phyloP scores from a whole-genome alignment of 2,888 invertebrate genomes.

The Anthophora plumipes region DNA sequence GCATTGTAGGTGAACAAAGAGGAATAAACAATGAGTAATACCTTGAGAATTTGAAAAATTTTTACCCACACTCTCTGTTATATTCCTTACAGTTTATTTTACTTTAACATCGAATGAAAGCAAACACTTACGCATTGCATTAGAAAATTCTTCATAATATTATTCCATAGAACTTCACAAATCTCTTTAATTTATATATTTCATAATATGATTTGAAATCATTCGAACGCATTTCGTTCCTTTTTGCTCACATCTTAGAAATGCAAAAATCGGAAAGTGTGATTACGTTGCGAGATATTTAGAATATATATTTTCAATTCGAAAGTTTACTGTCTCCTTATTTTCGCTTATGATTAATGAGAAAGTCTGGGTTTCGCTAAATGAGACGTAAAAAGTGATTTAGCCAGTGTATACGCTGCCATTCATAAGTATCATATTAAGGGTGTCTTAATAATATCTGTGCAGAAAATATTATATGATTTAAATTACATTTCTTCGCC shows the following conservation, averaged over 20 bases:
- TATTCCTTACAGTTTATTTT: slow-evolving; percentile 51
- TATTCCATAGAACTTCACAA: slow-evolving; percentile 3
- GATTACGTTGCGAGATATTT: slow-evolving; percentile 9
- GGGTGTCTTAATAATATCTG: too few species aligned
- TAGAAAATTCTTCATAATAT: slow-evolving; percentile 11
- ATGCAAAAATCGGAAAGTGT: slow-evolving; percentile 11
- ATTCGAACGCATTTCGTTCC: too few species aligned
- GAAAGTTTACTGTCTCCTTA: background rate
- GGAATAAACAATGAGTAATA: slow-evolving; percentile 65
- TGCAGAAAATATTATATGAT: too few species aligned
- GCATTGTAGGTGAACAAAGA: slow-evolving; percentile 61
- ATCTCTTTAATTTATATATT: background rate
- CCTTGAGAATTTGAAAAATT: slow-evolving; percentile 64
- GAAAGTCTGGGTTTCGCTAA: slow-evolving; percentile 7
- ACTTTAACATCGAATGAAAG: slow-evolving; percentile 15
- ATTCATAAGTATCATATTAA: too few species aligned
- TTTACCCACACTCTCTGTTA: slow-evolving; percentile 62
- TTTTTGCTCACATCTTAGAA: background rate
- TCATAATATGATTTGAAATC: too few species aligned
- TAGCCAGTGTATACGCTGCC: background rate
- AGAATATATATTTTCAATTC: background rate
- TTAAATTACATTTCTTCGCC: too few species aligned
- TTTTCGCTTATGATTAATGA: background rate
- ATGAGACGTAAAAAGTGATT: background rate
- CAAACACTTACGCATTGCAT: slow-evolving; percentile 14